phyloP scores from a whole-genome alignment of 2,797 vertebrate species.

The Aythya fuligula region DNA sequence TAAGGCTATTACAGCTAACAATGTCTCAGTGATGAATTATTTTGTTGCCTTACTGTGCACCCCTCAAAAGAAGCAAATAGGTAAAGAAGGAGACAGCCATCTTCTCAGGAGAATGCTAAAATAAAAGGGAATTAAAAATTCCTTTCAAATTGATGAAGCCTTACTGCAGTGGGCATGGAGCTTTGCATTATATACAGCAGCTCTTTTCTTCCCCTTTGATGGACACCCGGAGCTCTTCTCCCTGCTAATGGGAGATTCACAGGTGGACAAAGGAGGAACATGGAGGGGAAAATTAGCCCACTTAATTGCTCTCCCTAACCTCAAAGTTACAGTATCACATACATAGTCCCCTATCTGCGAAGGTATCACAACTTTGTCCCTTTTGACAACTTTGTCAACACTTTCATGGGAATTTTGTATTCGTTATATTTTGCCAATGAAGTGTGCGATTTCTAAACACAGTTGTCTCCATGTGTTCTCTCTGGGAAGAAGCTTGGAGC shows the following conservation, averaged over 20 bases:
- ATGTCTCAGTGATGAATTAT: background rate
- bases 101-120: background rate
- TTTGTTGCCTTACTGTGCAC: background rate
- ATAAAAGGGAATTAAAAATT: constrained; percentile 11
- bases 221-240: background rate
- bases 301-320: background rate
- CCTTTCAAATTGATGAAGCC: background rate
- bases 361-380: background rate
- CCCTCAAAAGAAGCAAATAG: background rate
- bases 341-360: background rate
- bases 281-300: background rate
- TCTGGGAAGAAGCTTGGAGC: background rate
- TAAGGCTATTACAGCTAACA: background rate
- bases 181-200: background rate
- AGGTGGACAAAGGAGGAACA: background rate
- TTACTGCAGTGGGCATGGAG: background rate
- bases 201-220: background rate
- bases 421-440: background rate
- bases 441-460: background rate
- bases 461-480: background rate
- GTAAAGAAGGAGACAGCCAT: background rate
- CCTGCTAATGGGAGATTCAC: background rate
- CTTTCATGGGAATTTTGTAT: background rate
- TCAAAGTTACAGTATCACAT: background rate
- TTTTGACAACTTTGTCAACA: background rate